phyloP scores from a whole-genome alignment of 92 coral and sea anemone species.

The Epizoanthus scotinus region DNA sequence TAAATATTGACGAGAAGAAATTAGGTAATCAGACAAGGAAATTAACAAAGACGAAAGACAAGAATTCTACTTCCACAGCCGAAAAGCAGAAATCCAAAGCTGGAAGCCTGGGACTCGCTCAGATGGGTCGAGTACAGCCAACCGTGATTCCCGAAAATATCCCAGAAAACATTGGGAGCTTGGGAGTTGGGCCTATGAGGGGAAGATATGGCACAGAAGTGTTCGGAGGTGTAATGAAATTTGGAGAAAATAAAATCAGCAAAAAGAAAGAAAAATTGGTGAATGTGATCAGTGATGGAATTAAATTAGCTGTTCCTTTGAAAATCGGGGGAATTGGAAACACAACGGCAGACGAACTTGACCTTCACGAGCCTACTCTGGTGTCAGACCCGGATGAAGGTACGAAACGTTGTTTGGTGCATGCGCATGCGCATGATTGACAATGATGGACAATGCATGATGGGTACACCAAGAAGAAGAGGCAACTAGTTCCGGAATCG shows the following conservation, averaged over 20 bases:
- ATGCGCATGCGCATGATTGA: neutral
- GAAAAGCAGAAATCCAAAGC: neutral
- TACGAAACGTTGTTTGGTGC: neutral
- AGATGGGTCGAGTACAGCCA: neutral
- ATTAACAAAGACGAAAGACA: neutral
- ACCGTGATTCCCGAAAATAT: conserved; percentile 7
- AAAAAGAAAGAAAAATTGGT: neutral
- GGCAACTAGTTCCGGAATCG: no score
- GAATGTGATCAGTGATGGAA: neutral
- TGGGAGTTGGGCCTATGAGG: neutral
- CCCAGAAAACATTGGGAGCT: conserved; percentile 28
- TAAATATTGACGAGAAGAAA: neutral
- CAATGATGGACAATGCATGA: neutral
- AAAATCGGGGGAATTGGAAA: neutral
- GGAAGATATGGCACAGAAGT: conserved; percentile 12
- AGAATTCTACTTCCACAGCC: no score
- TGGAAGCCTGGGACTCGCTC: neutral
- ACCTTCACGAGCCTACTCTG: neutral
- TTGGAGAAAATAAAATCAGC: neutral
- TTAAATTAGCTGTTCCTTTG: neutral
- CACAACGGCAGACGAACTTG: neutral
- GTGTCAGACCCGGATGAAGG: neutral
- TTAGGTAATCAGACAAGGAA: neutral
- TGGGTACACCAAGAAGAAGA: neutral
- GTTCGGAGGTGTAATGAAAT: conserved; percentile 24